Percentiles rank a stretch among this genome's conserved stretches.
These are phyloP conservation scores for Rallus crepitans DNA, from an alignment of 2,797 vertebrate genomes.

Conservation along the genomic window DNA sequence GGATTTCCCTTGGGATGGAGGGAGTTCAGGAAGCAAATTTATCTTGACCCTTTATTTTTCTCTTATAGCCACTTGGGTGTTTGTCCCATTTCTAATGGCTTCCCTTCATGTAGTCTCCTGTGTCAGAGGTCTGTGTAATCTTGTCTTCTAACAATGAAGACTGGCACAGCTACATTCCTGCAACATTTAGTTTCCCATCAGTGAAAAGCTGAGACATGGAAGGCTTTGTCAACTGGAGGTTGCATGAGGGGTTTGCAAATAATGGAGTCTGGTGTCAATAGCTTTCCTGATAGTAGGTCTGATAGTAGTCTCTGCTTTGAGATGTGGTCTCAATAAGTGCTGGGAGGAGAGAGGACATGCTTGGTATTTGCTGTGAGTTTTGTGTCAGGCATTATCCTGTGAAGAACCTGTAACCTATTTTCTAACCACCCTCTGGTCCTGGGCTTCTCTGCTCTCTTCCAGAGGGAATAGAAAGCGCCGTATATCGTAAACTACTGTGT, in stretches of 20 bases:
- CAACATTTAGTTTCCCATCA: background rate
- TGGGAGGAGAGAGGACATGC: background rate
- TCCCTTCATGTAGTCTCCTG: background rate
- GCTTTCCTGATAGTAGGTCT: background rate
- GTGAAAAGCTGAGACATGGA: background rate
- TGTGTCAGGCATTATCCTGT: background rate
- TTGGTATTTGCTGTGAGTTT: background rate
- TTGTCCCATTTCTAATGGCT: background rate
- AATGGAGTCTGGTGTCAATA: background rate
- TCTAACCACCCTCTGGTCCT: background rate
- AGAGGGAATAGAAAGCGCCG: background rate
- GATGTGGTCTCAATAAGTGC: background rate
- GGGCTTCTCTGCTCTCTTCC: background rate
- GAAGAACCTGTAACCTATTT: background rate
- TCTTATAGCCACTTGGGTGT: background rate
- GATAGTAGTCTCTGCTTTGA: background rate
- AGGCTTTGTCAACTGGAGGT: background rate
- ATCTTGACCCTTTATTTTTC: background rate
- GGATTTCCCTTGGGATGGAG: background rate
- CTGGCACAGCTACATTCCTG: slow-evolving; percentile 8
- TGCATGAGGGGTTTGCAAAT: background rate
- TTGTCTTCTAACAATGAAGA: background rate
- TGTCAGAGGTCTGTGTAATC: background rate
- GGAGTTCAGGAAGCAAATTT: background rate
- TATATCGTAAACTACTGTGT: background rate